These are phyloP conservation scores for Latrodectus geometricus DNA, from an alignment of 1,140 invertebrate genomes.

Conservation along the genomic window DNA sequence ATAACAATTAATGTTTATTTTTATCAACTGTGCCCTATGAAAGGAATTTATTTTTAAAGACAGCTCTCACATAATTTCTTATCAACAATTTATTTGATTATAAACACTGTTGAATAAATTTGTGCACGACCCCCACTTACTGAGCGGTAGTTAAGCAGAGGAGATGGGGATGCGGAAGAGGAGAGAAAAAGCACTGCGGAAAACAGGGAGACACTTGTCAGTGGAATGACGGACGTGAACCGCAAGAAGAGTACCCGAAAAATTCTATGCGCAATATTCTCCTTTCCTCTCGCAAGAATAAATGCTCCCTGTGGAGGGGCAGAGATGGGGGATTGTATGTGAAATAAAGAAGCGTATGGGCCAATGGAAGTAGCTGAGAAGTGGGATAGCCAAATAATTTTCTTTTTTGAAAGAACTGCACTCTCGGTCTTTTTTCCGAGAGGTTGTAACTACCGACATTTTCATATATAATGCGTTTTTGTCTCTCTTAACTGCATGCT, in stretches of 20 bases:
- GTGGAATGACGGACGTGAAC: constrained; percentile 59
- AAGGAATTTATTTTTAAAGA: too few relatives aligned
- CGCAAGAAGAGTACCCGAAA: constrained; percentile 51
- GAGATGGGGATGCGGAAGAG: background rate
- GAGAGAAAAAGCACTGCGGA: constrained; percentile 16
- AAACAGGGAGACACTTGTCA: constrained; percentile 60
- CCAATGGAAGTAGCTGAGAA: background rate
- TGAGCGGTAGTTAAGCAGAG: constrained; percentile 13
- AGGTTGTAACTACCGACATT: background rate
- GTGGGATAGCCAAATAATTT: constrained; percentile 11
- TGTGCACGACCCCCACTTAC: background rate
- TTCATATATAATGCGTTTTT: background rate
- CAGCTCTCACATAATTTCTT: too few relatives aligned
- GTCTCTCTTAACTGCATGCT: background rate
- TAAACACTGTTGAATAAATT: background rate
- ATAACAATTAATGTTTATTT: too few relatives aligned
- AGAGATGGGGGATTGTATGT: background rate
- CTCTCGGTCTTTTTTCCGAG: background rate
- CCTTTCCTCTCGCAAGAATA: background rate
- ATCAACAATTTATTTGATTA: too few relatives aligned
- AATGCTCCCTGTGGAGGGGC: background rate
- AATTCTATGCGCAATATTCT: constrained; percentile 30
- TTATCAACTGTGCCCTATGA: too few relatives aligned
- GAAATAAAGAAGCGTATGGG: too few relatives aligned
- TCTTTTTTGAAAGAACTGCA: background rate